These are phyloP conservation scores for Lepisosteus osseus DNA, from an alignment of 2,113 vertebrate genomes.

Conservation along the genomic window DNA sequence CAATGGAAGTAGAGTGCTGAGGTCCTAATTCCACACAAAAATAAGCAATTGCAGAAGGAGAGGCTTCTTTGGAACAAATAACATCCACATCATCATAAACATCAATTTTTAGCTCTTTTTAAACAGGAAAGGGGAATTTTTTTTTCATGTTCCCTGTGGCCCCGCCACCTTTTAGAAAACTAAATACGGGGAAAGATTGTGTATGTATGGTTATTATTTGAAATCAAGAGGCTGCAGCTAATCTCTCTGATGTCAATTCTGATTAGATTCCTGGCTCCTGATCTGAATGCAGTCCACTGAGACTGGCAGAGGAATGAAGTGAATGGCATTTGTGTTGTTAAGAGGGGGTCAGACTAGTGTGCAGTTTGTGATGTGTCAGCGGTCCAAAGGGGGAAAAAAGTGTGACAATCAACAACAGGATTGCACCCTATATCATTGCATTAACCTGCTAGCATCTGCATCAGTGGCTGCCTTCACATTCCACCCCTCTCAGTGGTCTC, in stretches of 20 bases:
- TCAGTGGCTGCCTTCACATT: not conserved
- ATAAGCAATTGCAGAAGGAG: too few species aligned
- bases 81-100: too few species aligned
- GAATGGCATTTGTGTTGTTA: conserved; percentile 34
- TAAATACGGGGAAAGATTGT: not conserved
- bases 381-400: conserved; percentile 15
- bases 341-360: conserved; percentile 17
- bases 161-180: not conserved
- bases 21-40: conserved; percentile 1
- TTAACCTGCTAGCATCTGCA: not conserved
- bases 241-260: conserved; percentile 35
- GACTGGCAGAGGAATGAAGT: conserved; percentile 24
- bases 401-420: conserved; percentile 22
- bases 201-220: conserved; percentile 31
- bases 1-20: conserved; percentile 7
- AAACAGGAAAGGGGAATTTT: too few species aligned
- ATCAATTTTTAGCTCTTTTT: too few species aligned
- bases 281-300: conserved; percentile 19
- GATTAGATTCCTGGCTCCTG: conserved; percentile 21
- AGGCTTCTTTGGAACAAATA: too few species aligned
- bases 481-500: not conserved
- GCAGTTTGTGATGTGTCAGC: conserved; percentile 38
- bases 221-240: conserved; percentile 31
- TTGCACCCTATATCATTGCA: conserved; percentile 11
- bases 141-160: not conserved